Base-by-base conservation (phyloP, 1,140 invertebrate genomes). In the Aplysia californica region DNA sequence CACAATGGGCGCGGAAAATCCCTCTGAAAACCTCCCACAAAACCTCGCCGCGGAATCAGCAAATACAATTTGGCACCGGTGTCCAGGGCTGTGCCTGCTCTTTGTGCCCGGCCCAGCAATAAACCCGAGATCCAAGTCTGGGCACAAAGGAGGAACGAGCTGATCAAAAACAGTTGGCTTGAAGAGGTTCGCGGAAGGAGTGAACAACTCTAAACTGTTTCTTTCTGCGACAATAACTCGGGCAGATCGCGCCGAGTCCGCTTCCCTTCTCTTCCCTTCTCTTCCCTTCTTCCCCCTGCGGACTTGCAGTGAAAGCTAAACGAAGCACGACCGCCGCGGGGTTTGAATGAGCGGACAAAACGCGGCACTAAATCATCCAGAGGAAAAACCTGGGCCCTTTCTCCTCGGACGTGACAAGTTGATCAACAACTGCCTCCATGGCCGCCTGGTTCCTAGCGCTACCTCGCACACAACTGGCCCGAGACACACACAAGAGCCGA, bases 41-140 rank as follows among this genome's bases (percentile, higher is more conserved):
- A 78, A 75, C 41, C 55, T 65, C 36, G 74, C 39, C 64, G 59
- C 20, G 67, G 26, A 73, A 80, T 59, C 69, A 66, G 64, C 79
- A 78, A 80, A 80, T 72, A 80, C 68, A 67, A 76, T 76, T 78
- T 74, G 68, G 70, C 76, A 73, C 67, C 73, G 73, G 79, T 73
- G 65, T 67, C 69, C 68, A 50, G 41, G 56, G 33, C 55, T 64
- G 71, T 80, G 69, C 78, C 70, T 76, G 44, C 55, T 59, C 59
- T 75, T 80, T 80, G 79, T 80, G 59, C 38, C 73, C 41, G 35
- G 55, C 55, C 33, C 33, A 26, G 76, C 79, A 76, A 80, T 80
- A 78, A 80, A 80, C 72, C 67, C 21, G 64, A 65, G 64, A 80
- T 71, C 79, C 78, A 72, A 80, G 76, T 76, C 59, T 36, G n/a